These are phyloP conservation scores for Zeuzera pyrina DNA, from an alignment of 2,888 invertebrate genomes.

Conservation along the genomic window DNA sequence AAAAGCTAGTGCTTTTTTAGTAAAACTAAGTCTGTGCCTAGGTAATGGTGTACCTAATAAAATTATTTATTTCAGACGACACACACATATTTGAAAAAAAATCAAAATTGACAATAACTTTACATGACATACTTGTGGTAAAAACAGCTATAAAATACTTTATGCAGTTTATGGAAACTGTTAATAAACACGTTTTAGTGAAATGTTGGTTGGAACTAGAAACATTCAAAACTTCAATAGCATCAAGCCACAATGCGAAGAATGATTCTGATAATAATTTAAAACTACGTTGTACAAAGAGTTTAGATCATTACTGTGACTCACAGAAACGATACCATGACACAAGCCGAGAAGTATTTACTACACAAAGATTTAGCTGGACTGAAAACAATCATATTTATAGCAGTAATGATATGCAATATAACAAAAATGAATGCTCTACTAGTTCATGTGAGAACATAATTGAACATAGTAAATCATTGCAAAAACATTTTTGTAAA, in stretches of 20 bases:
- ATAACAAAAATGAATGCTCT: slow-evolving; percentile 30
- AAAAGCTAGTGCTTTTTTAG: no score
- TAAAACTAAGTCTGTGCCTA: no score
- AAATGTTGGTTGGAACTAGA: slow-evolving; percentile 86
- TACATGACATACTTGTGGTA: slow-evolving; percentile 83
- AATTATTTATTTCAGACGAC: slow-evolving; percentile 47
- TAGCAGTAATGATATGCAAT: slow-evolving; percentile 26
- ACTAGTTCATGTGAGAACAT: slow-evolving; percentile 47
- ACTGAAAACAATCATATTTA: slow-evolving; percentile 21
- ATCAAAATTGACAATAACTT: slow-evolving; percentile 81
- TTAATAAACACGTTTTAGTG: slow-evolving; percentile 76
- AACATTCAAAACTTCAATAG: slow-evolving; percentile 67
- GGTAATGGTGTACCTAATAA: no score
- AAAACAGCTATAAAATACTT: slow-evolving; percentile 87
- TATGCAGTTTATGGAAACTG: slow-evolving; percentile 88
- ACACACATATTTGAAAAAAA: slow-evolving; percentile 53
- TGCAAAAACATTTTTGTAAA: slow-evolving; percentile 23
- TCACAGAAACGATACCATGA: no score
- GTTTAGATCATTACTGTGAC: slow-evolving; percentile 44
- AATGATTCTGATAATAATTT: slow-evolving; percentile 25
- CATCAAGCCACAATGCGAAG: slow-evolving; percentile 19
- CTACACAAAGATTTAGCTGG: slow-evolving; percentile 34
- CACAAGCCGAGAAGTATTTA: slow-evolving; percentile 23
- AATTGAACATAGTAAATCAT: slow-evolving; percentile 24
- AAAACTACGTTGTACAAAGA: slow-evolving; percentile 46